Evolutionary conservation across 2,113 vertebrate genomes (phyloP), one percentile per base, ranked within the genome.

Genomic region (Antigone vipio): DNA sequence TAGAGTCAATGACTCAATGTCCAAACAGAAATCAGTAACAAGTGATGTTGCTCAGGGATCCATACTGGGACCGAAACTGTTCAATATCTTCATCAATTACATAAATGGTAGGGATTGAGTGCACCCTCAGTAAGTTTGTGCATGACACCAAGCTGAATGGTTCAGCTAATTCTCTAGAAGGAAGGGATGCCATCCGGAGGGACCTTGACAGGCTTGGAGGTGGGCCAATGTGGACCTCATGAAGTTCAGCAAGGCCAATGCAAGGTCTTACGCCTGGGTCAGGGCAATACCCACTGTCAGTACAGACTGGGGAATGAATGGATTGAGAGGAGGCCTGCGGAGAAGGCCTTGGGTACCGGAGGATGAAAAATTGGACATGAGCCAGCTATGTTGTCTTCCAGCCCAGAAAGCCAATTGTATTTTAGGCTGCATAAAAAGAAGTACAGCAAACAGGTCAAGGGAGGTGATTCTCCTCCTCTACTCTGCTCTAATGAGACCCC

Each of bases 1-100:
- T n/a, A 12, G 7, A 42, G 22, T 27, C 30, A 53, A 64, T 64
- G 13, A 9, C 38, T 79, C 30, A 29, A 8, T 29, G 29, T 64
- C 29, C 23, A 53, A 40, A 53, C 17, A 10, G 9, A 44, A 44
- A 64, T 13, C 38, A 10, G 38, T 53, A 29, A 79, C 18, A 53
- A 22, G 30, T 42, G 30, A 6, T 21, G 19, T 13, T 42, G 23
- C 23, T 79, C 38, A 52, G 35, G 17, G 22, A 34, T 78, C 17
- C 4, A 6, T 60, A 29, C 1, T 53, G 38, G 23, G 18, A 53
- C 8, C 1, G 3, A 3, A n/a, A n/a, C 12, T 79, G 30, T 53
- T n/a, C 17, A 22, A 9, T 44, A 44, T 53, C 49, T 64, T 53
- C 24, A 53, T 44, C 30, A n/a, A 7, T 38, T 27, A 32, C 45